Percentiles rank a stretch among this genome's conserved stretches.
These are phyloP conservation scores for Lasioglossum vierecki DNA, from an alignment of 2,888 invertebrate genomes.

Conservation along the genomic window DNA sequence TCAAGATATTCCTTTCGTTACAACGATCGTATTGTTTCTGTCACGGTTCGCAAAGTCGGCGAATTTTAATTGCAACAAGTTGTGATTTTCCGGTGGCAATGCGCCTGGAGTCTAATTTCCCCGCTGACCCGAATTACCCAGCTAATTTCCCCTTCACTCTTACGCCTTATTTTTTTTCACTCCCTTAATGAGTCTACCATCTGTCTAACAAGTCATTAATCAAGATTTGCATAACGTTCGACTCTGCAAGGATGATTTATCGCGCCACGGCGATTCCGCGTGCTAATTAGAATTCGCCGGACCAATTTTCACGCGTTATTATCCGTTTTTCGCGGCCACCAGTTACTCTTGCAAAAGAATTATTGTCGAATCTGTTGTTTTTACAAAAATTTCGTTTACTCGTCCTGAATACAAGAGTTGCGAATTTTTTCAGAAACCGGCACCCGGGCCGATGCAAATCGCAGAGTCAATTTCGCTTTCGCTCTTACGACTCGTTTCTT, in stretches of 20 bases:
- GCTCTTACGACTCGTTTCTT: background rate
- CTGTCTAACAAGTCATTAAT: background rate
- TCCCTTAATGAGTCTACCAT: background rate
- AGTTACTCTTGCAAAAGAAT: background rate
- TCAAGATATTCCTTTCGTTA: background rate
- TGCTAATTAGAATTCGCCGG: background rate
- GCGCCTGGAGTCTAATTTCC: background rate
- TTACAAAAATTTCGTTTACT: background rate
- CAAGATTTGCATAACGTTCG: slow-evolving; percentile 10
- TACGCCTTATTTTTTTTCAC: background rate
- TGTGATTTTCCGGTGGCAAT: background rate
- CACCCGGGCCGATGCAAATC: background rate
- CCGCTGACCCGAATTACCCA: background rate
- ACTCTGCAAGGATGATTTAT: background rate
- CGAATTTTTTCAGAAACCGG: background rate
- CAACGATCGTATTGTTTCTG: background rate
- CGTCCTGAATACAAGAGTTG: background rate
- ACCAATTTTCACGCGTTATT: background rate
- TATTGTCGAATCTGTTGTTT: too few relatives aligned
- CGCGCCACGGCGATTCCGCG: background rate
- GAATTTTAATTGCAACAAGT: background rate
- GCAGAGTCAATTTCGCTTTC: background rate
- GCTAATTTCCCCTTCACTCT: slow-evolving; percentile 6
- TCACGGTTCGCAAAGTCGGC: background rate
- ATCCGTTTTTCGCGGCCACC: background rate